These are phyloP conservation scores for Pitta sordida DNA, from an alignment of 2,113 vertebrate genomes.

Conservation along the genomic window DNA sequence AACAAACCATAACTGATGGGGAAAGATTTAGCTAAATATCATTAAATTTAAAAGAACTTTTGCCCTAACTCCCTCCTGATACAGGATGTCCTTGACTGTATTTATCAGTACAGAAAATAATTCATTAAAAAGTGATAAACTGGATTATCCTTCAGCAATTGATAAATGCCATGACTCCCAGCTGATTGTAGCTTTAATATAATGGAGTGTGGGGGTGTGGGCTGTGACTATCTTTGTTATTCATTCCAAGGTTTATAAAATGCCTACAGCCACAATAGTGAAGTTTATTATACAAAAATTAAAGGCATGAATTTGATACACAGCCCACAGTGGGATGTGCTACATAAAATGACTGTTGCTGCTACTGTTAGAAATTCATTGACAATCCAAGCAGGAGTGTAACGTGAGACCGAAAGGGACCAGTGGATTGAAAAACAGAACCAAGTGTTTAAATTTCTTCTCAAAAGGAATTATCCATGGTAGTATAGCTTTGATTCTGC, in stretches of 20 bases:
- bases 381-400: background rate
- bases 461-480: background rate
- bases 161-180: constrained; percentile 52
- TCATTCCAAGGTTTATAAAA: constrained; percentile 30
- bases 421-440: background rate
- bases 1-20: background rate
- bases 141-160: constrained; percentile 35
- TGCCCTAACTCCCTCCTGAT: background rate
- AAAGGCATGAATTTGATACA: constrained; percentile 48
- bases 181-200: constrained; percentile 33
- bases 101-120: constrained; percentile 47
- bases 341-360: background rate
- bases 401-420: background rate
- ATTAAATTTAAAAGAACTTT: constrained; percentile 3
- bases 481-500: background rate
- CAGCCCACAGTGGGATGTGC: background rate
- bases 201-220: background rate
- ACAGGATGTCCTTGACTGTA: constrained; percentile 30
- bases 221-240: background rate
- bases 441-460: background rate
- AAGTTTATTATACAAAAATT: constrained; percentile 24
- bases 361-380: background rate
- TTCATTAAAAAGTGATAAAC: constrained; percentile 57
- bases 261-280: constrained; percentile 20
- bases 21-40: background rate